Percentiles rank a stretch among this genome's conserved stretches.
phyloP scores from a whole-genome alignment of 2,888 invertebrate species.

The Folsomia manolachei region DNA sequence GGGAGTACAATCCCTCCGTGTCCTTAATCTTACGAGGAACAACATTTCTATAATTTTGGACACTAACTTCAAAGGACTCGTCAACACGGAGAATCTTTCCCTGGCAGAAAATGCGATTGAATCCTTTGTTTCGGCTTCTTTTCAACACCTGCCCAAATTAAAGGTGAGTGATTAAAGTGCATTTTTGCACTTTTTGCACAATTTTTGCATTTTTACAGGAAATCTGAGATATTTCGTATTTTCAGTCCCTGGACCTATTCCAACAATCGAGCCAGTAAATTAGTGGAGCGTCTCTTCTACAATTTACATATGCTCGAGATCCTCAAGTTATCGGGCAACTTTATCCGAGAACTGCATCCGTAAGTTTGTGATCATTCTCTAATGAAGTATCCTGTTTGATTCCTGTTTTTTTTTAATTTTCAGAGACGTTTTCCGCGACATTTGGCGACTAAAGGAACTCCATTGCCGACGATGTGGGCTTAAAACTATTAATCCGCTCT shows the following conservation, averaged over 20 bases:
- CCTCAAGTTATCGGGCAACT: conserved; percentile 73
- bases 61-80: conserved; percentile 69
- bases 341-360: conserved; percentile 69
- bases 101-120: conserved; percentile 73
- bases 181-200: too few species aligned
- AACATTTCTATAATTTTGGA: conserved; percentile 67
- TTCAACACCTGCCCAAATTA: conserved; percentile 69
- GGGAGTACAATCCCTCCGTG: conserved; percentile 64
- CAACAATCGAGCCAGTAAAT: conserved; percentile 65
- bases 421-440: conserved; percentile 59
- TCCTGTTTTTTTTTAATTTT: too few species aligned
- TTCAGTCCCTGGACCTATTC: too few species aligned
- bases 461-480: conserved; percentile 71
- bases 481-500: conserved; percentile 71
- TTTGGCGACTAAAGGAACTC: conserved; percentile 67
- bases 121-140: conserved; percentile 71
- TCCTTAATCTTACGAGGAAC: conserved; percentile 70
- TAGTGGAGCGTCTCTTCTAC: conserved; percentile 71
- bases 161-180: conserved; percentile 65
- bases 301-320: conserved; percentile 69
- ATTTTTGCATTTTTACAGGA: too few species aligned
- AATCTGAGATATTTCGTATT: too few species aligned
- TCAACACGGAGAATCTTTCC: conserved; percentile 68
- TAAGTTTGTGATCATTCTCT: not conserved
- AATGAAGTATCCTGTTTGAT: too few species aligned